Base-by-base conservation (phyloP, 2,888 invertebrate species). In the Cyrtodaria siliqua region DNA sequence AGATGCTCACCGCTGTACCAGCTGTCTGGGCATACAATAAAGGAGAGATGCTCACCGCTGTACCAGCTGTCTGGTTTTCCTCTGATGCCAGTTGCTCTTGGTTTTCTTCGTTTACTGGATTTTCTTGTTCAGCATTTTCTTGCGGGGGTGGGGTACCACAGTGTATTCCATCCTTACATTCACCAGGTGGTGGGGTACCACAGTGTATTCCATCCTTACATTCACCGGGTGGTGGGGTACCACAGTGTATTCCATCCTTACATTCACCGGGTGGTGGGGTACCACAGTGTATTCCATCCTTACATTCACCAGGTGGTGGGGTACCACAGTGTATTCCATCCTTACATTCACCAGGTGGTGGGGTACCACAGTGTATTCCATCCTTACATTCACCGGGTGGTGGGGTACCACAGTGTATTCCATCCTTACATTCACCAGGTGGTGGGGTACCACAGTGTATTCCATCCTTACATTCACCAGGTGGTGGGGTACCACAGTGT, bases 211-310 rank as follows among this genome's bases (percentile, higher is more conserved):
- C 77, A 73, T 84, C 84, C 33, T 61, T 56, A 47, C 78, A 78
- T 26, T 66, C 61, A 20, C 42, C 64, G 33, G 72, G 78, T 9
- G 75, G 78, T 18, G 78, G 78, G 16, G 78, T 78, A 16, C 73
- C 78, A 73, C 73, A 73, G 18, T 73, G 78, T 61, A 78, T 69
- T n/a, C 72, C 69, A 68, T 78, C 73, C 47, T 69, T 61, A 27
- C 78, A 73, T 27, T 61, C 68, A 20, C 57, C 60, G 26, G 76
- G 66, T 44, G 71, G 62, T n/a, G 67, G 78, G 26, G 83, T 85
- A 6, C 83, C 86, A 81, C 83, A 83, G 18, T 85, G 85, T 52
- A 78, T 79, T 24, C 82, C 85, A 76, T 84, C 84, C 24, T 59
- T 55, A 56, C 79, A 79, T 44, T 50, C 60, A 18, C 40, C 69